Conservation (phyloP, 2,888 invertebrate genomes). For the Koerneria pararmatus region DNA sequence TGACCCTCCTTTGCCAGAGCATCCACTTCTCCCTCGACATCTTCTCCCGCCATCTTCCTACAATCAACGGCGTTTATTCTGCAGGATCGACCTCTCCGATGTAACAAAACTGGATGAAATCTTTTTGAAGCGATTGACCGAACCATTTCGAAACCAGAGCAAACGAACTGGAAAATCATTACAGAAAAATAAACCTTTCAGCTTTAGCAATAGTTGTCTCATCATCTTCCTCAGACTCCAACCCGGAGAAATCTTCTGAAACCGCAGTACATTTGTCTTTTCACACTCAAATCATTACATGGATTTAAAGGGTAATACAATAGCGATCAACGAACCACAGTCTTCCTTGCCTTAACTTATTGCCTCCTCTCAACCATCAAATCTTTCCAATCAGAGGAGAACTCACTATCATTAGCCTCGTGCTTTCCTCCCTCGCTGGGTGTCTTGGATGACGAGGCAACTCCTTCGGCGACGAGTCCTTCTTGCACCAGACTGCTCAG, state of each 20-base stretch:
- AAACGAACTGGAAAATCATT: conserved; percentile 64
- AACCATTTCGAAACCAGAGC: too few species aligned
- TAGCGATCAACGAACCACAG: too few species aligned
- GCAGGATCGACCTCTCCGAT: too few species aligned
- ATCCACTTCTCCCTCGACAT: conserved; percentile 73
- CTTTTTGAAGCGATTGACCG: too few species aligned
- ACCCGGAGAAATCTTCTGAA: conserved; percentile 25
- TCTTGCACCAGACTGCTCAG: conserved; percentile 65
- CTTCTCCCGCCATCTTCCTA: too few species aligned
- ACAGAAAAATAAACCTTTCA: too few species aligned
- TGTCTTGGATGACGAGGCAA: conserved; percentile 34
- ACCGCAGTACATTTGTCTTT: conserved; percentile 17
- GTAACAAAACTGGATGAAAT: too few species aligned
- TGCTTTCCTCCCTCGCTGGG: conserved; percentile 25
- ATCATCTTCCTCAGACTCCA: conserved; percentile 38
- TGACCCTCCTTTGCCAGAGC: conserved; percentile 82
- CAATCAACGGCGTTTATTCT: too few species aligned
- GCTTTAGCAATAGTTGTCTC: conserved; percentile 44
- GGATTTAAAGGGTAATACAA: too few species aligned
- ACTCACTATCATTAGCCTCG: conserved; percentile 24
- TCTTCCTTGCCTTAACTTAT: too few species aligned
- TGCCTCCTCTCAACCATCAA: too few species aligned
- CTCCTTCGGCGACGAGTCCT: conserved; percentile 47
- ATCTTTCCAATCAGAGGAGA: too few species aligned
- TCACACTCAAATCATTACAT: conserved; percentile 13